These are phyloP conservation scores for Pocillopora meandrina DNA, from an alignment of 92 coral and sea anemone species.

Conservation along the genomic window DNA sequence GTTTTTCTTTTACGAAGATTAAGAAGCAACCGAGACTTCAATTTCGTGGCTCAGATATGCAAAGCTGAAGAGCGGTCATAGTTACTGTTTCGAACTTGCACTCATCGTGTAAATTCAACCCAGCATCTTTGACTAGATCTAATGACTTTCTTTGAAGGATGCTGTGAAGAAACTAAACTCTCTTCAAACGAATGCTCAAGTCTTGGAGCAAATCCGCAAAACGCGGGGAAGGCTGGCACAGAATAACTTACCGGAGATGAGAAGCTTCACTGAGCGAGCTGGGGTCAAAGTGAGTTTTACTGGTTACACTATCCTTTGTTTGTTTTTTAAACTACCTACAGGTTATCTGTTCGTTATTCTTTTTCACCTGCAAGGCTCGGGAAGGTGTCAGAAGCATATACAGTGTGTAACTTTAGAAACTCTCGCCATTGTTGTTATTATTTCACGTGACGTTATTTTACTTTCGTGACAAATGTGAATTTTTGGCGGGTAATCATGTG, in stretches of 20 bases:
- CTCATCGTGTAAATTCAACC: neutral
- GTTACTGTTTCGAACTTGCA: neutral
- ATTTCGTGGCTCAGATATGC: no score
- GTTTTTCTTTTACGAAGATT: neutral
- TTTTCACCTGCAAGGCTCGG: neutral
- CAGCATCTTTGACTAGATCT: neutral
- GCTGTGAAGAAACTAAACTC: conserved; percentile 92
- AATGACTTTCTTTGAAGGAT: conserved; percentile 58
- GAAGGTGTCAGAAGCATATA: neutral
- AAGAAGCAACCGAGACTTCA: neutral
- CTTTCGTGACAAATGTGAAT: conserved; percentile 3
- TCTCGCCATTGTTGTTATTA: neutral
- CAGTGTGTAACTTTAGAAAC: no score
- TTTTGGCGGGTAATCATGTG: conserved; percentile 10
- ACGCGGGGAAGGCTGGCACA: conserved; percentile 64
- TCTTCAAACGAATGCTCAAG: conserved; percentile 94
- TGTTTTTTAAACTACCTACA: no score
- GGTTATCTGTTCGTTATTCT: neutral
- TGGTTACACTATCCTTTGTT: neutral
- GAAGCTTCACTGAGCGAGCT: conserved; percentile 78
- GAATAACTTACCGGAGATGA: conserved; percentile 78
- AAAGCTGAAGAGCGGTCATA: neutral
- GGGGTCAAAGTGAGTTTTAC: conserved; percentile 81
- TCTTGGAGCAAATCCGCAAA: conserved; percentile 79
- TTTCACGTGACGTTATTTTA: conserved; percentile 39